Evolutionary conservation across 2,113 vertebrate species (phyloP).

Genomic region (Amblyornis subalaris): DNA sequence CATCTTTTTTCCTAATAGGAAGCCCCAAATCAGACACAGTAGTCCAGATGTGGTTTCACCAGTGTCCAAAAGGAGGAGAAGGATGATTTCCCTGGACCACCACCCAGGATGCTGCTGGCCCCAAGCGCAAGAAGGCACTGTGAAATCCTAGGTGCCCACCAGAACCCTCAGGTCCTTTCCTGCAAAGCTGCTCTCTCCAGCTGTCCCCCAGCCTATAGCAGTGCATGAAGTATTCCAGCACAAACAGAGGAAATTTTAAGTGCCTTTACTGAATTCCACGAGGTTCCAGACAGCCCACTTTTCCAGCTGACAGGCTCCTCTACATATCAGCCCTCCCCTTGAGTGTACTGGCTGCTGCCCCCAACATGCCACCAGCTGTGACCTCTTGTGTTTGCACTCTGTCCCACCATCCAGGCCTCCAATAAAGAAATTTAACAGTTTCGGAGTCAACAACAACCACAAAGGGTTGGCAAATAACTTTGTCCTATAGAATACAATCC

Average conservation of each 20-base stretch:
- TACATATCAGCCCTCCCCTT: not conserved
- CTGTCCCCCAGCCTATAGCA: not conserved
- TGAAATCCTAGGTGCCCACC: not conserved
- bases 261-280: not conserved
- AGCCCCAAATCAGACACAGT: not conserved
- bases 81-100: not conserved
- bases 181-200: not conserved
- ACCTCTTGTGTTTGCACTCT: not conserved
- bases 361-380: not conserved
- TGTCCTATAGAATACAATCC: not conserved
- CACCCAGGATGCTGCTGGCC: not conserved
- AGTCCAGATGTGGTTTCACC: not conserved
- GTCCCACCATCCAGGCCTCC: not conserved
- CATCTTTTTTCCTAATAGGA: not conserved
- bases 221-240: not conserved
- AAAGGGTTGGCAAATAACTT: not conserved
- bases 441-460: accelerated
- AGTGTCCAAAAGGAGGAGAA: not conserved
- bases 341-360: not conserved
- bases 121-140: not conserved
- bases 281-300: not conserved
- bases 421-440: not conserved
- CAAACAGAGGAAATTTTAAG: not conserved
- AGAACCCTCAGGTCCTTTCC: not conserved
- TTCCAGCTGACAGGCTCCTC: not conserved